A percentile compares a stretch with the other conserved stretches of the same genome.
Evolutionary conservation across 1,140 invertebrate genomes (phyloP).

Genomic region (Zaprionus vittiger): DNA sequence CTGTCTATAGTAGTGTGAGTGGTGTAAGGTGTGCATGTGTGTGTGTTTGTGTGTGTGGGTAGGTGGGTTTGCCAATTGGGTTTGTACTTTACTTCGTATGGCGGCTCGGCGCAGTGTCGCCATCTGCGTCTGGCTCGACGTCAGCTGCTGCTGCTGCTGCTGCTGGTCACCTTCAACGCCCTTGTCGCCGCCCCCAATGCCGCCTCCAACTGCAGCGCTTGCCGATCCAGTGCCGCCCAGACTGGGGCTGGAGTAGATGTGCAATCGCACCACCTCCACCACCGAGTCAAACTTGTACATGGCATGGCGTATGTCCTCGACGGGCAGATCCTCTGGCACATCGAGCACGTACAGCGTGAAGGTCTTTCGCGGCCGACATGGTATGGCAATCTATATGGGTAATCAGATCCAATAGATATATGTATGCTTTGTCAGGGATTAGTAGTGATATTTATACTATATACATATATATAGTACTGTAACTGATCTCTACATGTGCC

Average conservation of each 20-base stretch:
- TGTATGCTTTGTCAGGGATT: neutral
- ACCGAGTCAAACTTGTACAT: constrained; percentile 92
- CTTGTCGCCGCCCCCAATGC: constrained; percentile 57
- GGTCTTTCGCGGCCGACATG: constrained; percentile 92
- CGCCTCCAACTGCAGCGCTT: constrained; percentile 34
- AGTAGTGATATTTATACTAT: constrained; percentile 1
- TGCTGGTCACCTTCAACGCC: constrained; percentile 71
- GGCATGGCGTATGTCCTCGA: constrained; percentile 92
- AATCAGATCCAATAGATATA: constrained; percentile 3
- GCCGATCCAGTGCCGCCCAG: constrained; percentile 32
- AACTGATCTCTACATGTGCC: neutral
- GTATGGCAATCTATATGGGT: constrained; percentile 89
- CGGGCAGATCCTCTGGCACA: constrained; percentile 91
- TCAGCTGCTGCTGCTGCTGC: constrained; percentile 29
- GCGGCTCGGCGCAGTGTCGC: constrained; percentile 70
- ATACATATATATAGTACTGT: neutral
- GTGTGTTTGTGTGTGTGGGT: neutral
- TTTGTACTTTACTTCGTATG: constrained; percentile 70
- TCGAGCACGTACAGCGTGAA: constrained; percentile 92
- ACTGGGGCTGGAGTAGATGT: constrained; percentile 84
- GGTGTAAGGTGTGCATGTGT: neutral
- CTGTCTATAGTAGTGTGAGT: neutral
- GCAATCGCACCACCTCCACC: constrained; percentile 89
- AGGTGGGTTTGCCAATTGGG: constrained; percentile 41
- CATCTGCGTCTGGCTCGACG: constrained; percentile 52